A percentile compares a stretch with the other conserved stretches of the same genome.
phyloP scores from a whole-genome alignment of 2,888 invertebrate genomes.

The Nineta flava region DNA sequence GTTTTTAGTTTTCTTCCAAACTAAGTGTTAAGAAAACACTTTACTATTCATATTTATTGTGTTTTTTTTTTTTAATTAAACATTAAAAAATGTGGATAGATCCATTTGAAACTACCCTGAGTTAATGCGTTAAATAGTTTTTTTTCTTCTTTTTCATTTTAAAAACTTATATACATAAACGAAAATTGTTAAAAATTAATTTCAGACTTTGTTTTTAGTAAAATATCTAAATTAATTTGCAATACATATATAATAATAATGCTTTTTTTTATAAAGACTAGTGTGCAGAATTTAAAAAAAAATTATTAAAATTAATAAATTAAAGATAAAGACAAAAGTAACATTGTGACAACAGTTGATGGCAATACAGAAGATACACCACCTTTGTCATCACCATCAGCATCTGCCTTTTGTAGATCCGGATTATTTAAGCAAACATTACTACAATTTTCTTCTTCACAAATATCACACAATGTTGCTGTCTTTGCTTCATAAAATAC shows the following conservation, averaged over 20 bases:
- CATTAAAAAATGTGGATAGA: no score
- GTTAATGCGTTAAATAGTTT: background rate
- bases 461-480: constrained; percentile 67
- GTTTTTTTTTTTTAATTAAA: no score
- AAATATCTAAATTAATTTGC: background rate
- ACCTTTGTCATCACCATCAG: constrained; percentile 1
- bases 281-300: background rate
- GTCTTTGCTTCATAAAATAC: constrained; percentile 61
- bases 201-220: background rate
- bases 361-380: constrained; percentile 1
- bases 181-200: background rate
- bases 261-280: background rate
- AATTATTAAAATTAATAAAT: background rate
- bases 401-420: constrained; percentile 14
- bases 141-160: no score
- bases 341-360: background rate
- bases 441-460: constrained; percentile 49
- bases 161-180: no score
- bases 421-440: constrained; percentile 29
- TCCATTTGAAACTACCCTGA: background rate
- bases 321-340: background rate
- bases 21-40: no score
- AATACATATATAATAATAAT: background rate
- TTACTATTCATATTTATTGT: no score
- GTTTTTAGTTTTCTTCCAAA: no score